A percentile compares a stretch with the other conserved stretches of the same genome.
Conservation (phyloP, 2,888 invertebrate genomes). For the Thysanoteuthis rhombus region DNA sequence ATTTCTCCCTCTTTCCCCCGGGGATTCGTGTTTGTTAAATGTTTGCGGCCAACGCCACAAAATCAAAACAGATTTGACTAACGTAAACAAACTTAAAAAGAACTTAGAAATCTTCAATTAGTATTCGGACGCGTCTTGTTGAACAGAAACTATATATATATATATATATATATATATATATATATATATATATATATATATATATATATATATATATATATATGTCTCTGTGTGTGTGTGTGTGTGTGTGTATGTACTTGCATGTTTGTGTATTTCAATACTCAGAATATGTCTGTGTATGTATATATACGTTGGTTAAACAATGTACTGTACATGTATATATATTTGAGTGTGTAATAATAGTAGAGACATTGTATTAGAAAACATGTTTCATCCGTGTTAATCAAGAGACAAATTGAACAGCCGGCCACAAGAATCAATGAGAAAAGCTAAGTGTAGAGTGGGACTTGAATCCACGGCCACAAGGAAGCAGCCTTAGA, state of each 20-base stretch:
- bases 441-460: too few relatives aligned
- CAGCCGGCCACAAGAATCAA: too few relatives aligned
- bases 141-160: not conserved
- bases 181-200: not conserved
- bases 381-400: too few relatives aligned
- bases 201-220: not conserved
- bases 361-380: too few relatives aligned
- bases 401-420: too few relatives aligned
- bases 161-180: not conserved
- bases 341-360: too few relatives aligned
- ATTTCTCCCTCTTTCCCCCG: not conserved
- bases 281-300: too few relatives aligned
- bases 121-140: not conserved
- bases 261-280: not conserved
- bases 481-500: too few relatives aligned
- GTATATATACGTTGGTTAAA: too few relatives aligned
- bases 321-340: too few relatives aligned
- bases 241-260: not conserved
- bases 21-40: not conserved
- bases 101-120: not conserved
- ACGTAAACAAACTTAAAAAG: not conserved
- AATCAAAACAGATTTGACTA: not conserved
- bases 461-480: too few relatives aligned
- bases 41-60: not conserved
- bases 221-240: not conserved